Percentiles rank a stretch among this genome's conserved stretches.
Evolutionary conservation across 2,888 invertebrate species (phyloP).

Genomic region (Trissolcus japonicus): DNA sequence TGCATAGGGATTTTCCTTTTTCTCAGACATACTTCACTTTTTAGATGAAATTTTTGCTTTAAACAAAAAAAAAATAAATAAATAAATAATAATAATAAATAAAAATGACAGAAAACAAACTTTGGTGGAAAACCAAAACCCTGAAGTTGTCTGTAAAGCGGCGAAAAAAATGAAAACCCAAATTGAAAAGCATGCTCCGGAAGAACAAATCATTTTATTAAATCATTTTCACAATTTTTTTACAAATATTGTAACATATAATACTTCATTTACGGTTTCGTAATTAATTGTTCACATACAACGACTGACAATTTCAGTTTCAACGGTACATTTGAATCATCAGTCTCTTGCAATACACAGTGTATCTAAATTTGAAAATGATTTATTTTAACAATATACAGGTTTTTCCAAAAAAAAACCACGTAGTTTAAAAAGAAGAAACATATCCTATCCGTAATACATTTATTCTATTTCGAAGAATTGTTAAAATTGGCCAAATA

Average conservation of each 20-base stretch:
- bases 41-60: conserved; percentile 7
- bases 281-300: conserved; percentile 18
- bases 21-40: conserved; percentile 46
- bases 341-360: conserved; percentile 26
- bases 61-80: too few species aligned
- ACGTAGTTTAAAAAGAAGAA: conserved; percentile 8
- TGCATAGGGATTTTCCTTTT: conserved; percentile 24
- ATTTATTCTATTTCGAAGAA: conserved; percentile 11
- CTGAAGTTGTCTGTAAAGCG: not conserved
- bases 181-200: conserved; percentile 7
- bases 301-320: conserved; percentile 34
- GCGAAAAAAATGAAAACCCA: not conserved
- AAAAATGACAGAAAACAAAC: not conserved
- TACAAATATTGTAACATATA: conserved; percentile 50
- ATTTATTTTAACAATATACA: not conserved
- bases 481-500: conserved; percentile 33
- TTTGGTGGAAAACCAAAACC: not conserved
- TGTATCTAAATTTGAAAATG: conserved; percentile 20
- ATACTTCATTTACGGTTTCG: conserved; percentile 42
- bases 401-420: conserved; percentile 3
- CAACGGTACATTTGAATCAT: conserved; percentile 30
- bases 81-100: too few species aligned
- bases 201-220: conserved; percentile 53
- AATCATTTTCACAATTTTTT: conserved; percentile 43
- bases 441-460: conserved; percentile 13